These are phyloP conservation scores for Petrolisthes manimaculis DNA, from an alignment of 2,888 invertebrate genomes.

Conservation along the genomic window DNA sequence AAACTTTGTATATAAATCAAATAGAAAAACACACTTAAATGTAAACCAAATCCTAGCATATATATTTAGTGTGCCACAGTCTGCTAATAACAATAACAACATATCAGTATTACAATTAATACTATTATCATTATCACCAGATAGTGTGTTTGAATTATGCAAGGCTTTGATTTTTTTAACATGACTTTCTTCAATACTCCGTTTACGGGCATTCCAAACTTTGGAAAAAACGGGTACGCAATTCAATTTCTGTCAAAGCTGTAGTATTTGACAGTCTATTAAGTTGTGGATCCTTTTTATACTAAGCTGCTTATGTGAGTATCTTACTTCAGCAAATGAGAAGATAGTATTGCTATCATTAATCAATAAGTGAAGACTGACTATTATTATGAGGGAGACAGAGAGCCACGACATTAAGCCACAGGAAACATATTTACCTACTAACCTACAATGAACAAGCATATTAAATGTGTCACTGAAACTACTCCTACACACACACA, in stretches of 20 bases:
- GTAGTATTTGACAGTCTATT: constrained; percentile 8
- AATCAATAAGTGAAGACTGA: constrained; percentile 14
- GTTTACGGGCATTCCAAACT: not conserved
- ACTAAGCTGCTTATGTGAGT: constrained; percentile 29
- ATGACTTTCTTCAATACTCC: not conserved
- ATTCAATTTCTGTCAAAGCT: constrained; percentile 50
- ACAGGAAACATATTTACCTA: constrained; percentile 41
- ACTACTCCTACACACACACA: constrained; percentile 45
- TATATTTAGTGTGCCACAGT: constrained; percentile 21
- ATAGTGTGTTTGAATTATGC: constrained; percentile 25
- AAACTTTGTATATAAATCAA: constrained; percentile 36
- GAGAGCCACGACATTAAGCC: constrained; percentile 11
- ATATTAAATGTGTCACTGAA: constrained; percentile 27
- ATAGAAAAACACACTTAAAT: constrained; percentile 24
- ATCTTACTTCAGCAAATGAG: constrained; percentile 3
- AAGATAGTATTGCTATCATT: constrained; percentile 24
- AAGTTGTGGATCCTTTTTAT: constrained; percentile 28
- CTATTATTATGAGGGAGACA: constrained; percentile 2
- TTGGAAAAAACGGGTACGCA: not conserved
- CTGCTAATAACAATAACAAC: not conserved
- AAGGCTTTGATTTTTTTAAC: constrained; percentile 17
- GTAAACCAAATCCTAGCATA: not conserved
- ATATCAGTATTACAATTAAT: not conserved
- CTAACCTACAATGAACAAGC: constrained; percentile 37
- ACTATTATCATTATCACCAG: not conserved